phyloP scores from a whole-genome alignment of 2,113 vertebrate species.

The Elephas maximus region DNA sequence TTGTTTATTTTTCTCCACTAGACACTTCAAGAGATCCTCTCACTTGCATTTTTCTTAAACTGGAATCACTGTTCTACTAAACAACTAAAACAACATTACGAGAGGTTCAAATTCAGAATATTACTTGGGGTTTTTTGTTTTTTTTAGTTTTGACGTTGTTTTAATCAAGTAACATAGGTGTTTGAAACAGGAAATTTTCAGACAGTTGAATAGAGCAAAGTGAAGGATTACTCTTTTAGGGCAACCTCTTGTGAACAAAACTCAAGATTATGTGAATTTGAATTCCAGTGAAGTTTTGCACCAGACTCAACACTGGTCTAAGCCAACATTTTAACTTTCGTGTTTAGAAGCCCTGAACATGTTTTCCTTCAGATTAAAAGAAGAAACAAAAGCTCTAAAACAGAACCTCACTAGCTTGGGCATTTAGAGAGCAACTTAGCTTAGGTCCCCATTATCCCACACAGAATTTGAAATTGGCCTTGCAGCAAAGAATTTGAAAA shows the following conservation, averaged over 20 bases:
- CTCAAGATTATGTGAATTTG: background rate
- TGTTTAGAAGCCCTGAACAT: background rate
- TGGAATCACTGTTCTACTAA: background rate
- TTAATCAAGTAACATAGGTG: background rate
- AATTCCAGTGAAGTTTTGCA: background rate
- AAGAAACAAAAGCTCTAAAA: background rate
- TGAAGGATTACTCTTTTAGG: background rate
- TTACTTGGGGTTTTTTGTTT: no score
- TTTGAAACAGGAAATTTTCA: background rate
- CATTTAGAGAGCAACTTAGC: background rate
- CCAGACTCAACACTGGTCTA: background rate
- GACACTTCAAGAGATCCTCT: background rate
- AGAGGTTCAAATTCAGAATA: background rate
- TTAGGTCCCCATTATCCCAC: no score
- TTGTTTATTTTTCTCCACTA: background rate
- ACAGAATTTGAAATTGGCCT: background rate
- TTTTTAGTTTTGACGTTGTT: background rate
- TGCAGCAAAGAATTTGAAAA: background rate
- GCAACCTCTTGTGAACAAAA: conserved; percentile 35
- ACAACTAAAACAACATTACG: background rate
- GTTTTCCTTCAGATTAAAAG: background rate
- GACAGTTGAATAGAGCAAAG: background rate
- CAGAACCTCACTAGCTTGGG: conserved; percentile 37
- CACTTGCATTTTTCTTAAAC: background rate
- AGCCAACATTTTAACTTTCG: background rate